Evolutionary conservation across 1,140 invertebrate genomes (phyloP), one percentile per base, ranked within the genome.

Genomic region (Halesus radiatus): DNA sequence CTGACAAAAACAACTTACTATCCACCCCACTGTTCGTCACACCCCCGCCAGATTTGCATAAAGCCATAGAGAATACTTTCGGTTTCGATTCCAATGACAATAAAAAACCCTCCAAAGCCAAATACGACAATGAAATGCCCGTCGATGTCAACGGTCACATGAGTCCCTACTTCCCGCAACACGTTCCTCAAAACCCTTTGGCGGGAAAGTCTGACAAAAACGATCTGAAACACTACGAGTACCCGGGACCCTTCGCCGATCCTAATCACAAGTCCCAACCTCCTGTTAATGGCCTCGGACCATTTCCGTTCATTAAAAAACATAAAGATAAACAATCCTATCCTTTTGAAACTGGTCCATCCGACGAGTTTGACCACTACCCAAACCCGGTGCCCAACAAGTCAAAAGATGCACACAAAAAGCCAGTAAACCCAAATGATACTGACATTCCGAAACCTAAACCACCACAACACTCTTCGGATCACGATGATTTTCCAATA

Each of bases 261-360:
- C 82, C 82, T 1, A 78, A 83, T 66, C 82, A 83, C 66, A 75
- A 81, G 45, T 74, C 82, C 13, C 80, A 72, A 72, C 74, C 77
- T 62, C 80, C 73, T 15, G 23, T 50, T 20, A 83, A 83, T 54
- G 82, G 73, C 54, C 45, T 83, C 50, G 82, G 80, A 64, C 68
- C 80, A 6, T 83, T 83, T 60, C 82, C 82, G 15, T 83, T 83
- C 60, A 83, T 81, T 37, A 83, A 83, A 60, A 83, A 83, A 70
- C 80, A 83, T 26, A 83, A 83, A 81, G 82, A 83, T 37, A 83
- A 83, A 68, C 82, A 75, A 62, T 64, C 66, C n/a, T 81, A 83
- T 53, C 53, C 80, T 15, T 76, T 79, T 50, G 75, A 78, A 15
- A 32, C 79, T n/a, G 76, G 72, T 16, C 56, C 53, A n/a, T 20